phyloP scores from a whole-genome alignment of 1,140 invertebrate species.

The Eumeta japonica region DNA sequence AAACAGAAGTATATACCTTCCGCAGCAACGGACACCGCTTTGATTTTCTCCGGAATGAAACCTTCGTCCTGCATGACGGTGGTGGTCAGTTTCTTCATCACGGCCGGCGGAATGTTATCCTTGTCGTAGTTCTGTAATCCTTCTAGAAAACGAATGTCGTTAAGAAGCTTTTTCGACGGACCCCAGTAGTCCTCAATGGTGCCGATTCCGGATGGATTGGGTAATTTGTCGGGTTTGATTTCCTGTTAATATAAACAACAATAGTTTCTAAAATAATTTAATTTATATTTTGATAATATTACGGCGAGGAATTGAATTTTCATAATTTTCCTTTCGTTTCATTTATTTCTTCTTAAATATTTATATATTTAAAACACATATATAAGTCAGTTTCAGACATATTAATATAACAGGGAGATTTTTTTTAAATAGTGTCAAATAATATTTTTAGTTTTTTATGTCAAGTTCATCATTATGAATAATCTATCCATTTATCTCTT shows the following conservation, averaged over 20 bases:
- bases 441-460: no score
- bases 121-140: constrained; percentile 86
- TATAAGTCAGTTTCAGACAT: no score
- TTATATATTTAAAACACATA: no score
- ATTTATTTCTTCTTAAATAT: no score
- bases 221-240: constrained; percentile 80
- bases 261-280: no score
- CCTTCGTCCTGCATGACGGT: constrained; percentile 78
- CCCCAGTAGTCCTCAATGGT: constrained; percentile 91
- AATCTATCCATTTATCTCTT: no score
- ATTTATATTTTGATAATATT: no score
- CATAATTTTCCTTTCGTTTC: no score
- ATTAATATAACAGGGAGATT: no score
- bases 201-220: constrained; percentile 75
- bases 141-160: constrained; percentile 88
- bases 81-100: constrained; percentile 84
- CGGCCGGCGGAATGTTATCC: constrained; percentile 80
- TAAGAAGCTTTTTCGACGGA: constrained; percentile 84
- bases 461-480: no score
- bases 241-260: constrained; percentile 55
- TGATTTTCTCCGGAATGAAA: constrained; percentile 91
- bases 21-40: constrained; percentile 72
- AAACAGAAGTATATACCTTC: constrained; percentile 59
- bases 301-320: no score
- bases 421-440: no score